Evolutionary conservation across 2,888 invertebrate species (phyloP).

Genomic region (Agonum fuliginosum): DNA sequence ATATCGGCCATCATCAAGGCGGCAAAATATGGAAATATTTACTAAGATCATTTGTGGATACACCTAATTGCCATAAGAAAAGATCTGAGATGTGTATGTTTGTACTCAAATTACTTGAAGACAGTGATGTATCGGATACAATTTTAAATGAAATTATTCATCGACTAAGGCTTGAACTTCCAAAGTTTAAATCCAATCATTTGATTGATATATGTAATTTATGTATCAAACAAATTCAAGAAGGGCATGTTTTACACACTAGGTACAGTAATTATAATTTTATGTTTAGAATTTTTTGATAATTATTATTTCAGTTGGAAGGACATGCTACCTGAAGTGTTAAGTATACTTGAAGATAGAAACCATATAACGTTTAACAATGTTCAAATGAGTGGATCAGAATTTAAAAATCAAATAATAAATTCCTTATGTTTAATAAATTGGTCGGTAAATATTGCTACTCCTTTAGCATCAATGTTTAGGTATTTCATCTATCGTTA

Average conservation of each 20-base stretch:
- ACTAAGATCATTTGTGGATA: conserved; percentile 67
- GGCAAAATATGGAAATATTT: conserved; percentile 68
- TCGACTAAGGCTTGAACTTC: conserved; percentile 73
- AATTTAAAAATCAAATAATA: conserved; percentile 78
- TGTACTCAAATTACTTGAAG: conserved; percentile 67
- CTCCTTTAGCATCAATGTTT: conserved; percentile 81
- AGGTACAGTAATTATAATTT: conserved; percentile 68
- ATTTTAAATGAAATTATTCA: conserved; percentile 74
- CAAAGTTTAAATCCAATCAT: conserved; percentile 74
- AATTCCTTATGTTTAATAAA: conserved; percentile 77
- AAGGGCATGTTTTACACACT: conserved; percentile 73
- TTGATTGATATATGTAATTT: conserved; percentile 76
- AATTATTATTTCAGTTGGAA: conserved; percentile 78
- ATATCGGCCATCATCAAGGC: conserved; percentile 66
- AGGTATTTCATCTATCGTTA: conserved; percentile 73
- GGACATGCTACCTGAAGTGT: conserved; percentile 79
- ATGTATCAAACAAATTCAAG: conserved; percentile 75
- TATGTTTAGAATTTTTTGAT: conserved; percentile 28
- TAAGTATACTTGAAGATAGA: conserved; percentile 75
- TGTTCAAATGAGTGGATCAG: conserved; percentile 75
- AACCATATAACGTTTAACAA: conserved; percentile 76
- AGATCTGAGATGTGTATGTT: conserved; percentile 66
- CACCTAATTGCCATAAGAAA: conserved; percentile 66
- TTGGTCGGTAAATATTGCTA: conserved; percentile 78
- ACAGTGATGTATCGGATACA: conserved; percentile 65